These are phyloP conservation scores for Scaptomyza parva DNA, from an alignment of 2,888 invertebrate species.

Conservation along the genomic window DNA sequence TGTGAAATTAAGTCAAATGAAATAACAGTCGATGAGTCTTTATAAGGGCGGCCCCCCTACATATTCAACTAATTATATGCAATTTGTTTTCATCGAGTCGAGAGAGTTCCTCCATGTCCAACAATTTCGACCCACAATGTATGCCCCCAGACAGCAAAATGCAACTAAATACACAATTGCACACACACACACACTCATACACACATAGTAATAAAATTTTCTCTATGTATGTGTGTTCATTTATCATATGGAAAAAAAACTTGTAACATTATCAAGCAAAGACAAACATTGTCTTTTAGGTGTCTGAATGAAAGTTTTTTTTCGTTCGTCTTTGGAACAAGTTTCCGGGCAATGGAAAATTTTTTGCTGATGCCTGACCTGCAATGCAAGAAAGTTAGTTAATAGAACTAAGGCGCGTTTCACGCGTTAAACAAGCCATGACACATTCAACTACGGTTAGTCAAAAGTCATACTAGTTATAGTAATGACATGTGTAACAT, in stretches of 20 bases:
- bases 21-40: conserved; percentile 29
- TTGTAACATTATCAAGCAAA: conserved; percentile 40
- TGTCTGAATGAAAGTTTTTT: conserved; percentile 53
- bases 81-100: conserved; percentile 71
- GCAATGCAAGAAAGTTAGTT: conserved; percentile 50
- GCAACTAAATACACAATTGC: conserved; percentile 7
- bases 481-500: conserved; percentile 14
- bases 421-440: conserved; percentile 54
- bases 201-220: neutral
- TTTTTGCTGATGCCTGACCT: conserved; percentile 32
- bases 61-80: conserved; percentile 66
- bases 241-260: conserved; percentile 48
- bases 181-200: no score
- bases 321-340: conserved; percentile 16
- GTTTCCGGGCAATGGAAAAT: conserved; percentile 45
- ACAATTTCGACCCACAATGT: conserved; percentile 37
- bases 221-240: conserved; percentile 25
- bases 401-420: conserved; percentile 41
- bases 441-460: conserved; percentile 41
- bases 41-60: conserved; percentile 42
- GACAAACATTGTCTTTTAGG: conserved; percentile 21
- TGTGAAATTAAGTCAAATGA: conserved; percentile 43
- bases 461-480: conserved; percentile 3
- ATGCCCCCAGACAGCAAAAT: conserved; percentile 36
- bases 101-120: conserved; percentile 34